phyloP scores from a whole-genome alignment of 2,113 vertebrate genomes.

The Propithecus coquereli region DNA sequence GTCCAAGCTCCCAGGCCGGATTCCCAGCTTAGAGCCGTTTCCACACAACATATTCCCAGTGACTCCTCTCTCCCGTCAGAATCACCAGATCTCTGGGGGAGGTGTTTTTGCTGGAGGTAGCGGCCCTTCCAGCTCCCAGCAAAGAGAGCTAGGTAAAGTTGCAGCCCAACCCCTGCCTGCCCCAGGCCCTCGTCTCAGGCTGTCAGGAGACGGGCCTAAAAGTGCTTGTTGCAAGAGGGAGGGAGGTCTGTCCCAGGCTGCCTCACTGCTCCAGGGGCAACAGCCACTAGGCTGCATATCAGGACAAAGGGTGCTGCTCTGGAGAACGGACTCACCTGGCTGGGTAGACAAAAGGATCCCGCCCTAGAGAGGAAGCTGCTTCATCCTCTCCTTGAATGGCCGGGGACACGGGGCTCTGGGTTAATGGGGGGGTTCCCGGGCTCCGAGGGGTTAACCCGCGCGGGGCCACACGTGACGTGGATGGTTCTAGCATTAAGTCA shows the following conservation, averaged over 20 bases:
- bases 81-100: neutral
- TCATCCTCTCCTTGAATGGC: neutral
- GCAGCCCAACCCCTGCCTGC: neutral
- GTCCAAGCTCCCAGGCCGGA: neutral
- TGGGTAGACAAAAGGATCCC: conserved; percentile 3
- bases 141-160: neutral
- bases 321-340: neutral
- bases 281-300: neutral
- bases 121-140: neutral
- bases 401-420: neutral
- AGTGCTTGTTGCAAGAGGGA: neutral
- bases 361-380: neutral
- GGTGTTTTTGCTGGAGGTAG: neutral
- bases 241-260: neutral
- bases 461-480: conserved; percentile 74
- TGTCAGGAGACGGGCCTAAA: neutral
- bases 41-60: neutral
- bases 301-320: neutral
- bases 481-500: conserved; percentile 75
- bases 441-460: conserved; percentile 74
- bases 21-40: neutral
- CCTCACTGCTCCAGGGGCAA: neutral
- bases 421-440: conserved; percentile 58
- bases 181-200: neutral
- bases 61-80: neutral